Base-by-base conservation (phyloP, 2,888 invertebrate species). In the Thera obeliscata region DNA sequence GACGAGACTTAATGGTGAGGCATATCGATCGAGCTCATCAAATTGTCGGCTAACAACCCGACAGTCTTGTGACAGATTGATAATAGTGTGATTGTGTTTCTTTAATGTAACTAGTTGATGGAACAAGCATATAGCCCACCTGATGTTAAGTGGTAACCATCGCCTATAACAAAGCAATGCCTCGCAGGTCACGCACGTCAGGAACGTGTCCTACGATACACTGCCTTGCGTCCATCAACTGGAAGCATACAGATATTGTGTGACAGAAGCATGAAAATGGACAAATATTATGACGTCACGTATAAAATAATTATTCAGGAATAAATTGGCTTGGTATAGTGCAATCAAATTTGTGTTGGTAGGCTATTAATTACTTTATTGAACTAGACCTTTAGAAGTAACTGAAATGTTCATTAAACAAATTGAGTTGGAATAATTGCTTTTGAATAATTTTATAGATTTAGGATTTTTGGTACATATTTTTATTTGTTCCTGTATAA, bases 11-110 rank as follows among this genome's bases (percentile, higher is more conserved):
- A 2, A 43, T 22, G 2, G 22, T 22, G 33, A 3, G 22, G 54
- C 11, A 3, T 52, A 57, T 58, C 49, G 64, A 56, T 63, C 56
- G 60, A n/a, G 12, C 12, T n/a, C 55, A 3, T 61, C 57, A 48
- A 64, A 64, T 64, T 55, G 60, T 46, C 61, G 66, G 64, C 33
- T 69, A 66, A 66, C 61, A 66, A 69, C 61, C 43, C 43, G 12
- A 38, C 41, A n/a, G 22, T 5, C n/a, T 4, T 12, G 52, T 61
- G 54, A 63, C 60, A 60, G 63, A 63, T 69, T 61, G 61, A 66
- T 69, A 56, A 41, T 52, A 22, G 6, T 6, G 3, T 52, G 35
- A 48, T 56, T n/a, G n/a, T n/a, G n/a, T n/a, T n/a, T n/a, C n/a
- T n/a, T n/a, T n/a, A n/a, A n/a, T n/a, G n/a, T n/a, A n/a, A n/a